phyloP scores from a whole-genome alignment of 1,140 invertebrate genomes.

The Sitobion miscanthi region DNA sequence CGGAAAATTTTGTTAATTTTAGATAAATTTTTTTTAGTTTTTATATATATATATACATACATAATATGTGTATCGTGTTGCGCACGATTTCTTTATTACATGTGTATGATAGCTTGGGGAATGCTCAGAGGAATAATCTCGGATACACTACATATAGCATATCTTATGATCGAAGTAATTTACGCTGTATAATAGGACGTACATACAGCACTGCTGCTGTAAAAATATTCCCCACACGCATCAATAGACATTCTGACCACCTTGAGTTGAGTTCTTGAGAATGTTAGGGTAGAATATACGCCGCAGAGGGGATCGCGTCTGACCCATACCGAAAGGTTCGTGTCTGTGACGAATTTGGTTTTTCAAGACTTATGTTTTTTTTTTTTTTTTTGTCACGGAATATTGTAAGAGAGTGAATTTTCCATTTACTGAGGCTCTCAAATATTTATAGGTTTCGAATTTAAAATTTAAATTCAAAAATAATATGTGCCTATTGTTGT shows the following conservation, averaged over 20 bases:
- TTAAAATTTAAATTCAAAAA: conserved; percentile 20
- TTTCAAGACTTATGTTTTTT: background rate
- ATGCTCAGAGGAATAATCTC: background rate
- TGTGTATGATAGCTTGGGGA: background rate
- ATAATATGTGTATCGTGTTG: background rate
- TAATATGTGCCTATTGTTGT: background rate
- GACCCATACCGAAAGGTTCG: conserved; percentile 46
- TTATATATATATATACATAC: background rate
- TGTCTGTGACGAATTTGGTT: conserved; percentile 54
- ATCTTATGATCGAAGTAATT: conserved; percentile 16
- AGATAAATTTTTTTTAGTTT: conserved; percentile 2
- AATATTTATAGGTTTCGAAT: background rate
- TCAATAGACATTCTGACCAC: conserved; percentile 36
- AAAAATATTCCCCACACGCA: conserved; percentile 33
- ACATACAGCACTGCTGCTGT: background rate
- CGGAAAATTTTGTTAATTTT: conserved; percentile 44
- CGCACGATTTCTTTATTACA: conserved; percentile 24
- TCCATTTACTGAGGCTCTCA: background rate
- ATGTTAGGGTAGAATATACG: conserved; percentile 25
- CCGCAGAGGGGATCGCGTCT: background rate
- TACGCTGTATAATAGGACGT: background rate
- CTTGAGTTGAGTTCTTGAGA: conserved; percentile 14
- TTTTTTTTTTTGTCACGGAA: conserved; percentile 24
- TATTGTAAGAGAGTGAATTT: conserved; percentile 44
- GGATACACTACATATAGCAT: background rate